phyloP scores from a whole-genome alignment of 2,797 vertebrate species.

The Bradypodion ventrale region DNA sequence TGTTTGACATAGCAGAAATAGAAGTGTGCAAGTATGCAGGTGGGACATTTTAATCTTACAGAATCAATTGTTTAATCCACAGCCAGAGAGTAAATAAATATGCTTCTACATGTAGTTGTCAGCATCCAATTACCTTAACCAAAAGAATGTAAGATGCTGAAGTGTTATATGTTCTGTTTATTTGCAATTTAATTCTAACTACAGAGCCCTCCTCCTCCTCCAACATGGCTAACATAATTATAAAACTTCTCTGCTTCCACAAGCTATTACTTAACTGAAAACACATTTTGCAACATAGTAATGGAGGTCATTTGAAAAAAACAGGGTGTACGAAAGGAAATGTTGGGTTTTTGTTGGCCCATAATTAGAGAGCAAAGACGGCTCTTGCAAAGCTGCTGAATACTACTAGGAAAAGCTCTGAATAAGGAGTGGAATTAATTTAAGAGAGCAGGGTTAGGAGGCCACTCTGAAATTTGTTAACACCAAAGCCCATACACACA shows the following conservation, averaged over 20 bases:
- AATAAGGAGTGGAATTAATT: not conserved
- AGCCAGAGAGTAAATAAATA: constrained; percentile 55
- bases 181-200: constrained; percentile 12
- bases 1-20: constrained; percentile 70
- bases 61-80: constrained; percentile 71
- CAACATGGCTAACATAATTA: not conserved
- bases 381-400: constrained; percentile 9
- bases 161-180: constrained; percentile 29
- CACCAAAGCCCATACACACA: no score
- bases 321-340: not conserved
- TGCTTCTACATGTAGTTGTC: constrained; percentile 42
- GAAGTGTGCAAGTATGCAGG: constrained; percentile 66
- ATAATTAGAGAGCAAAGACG: not conserved
- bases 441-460: not conserved
- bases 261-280: constrained; percentile 20
- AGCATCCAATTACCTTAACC: constrained; percentile 51
- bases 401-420: not conserved
- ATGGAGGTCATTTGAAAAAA: not conserved
- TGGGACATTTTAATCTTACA: constrained; percentile 71
- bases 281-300: constrained; percentile 26
- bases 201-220: not conserved
- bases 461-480: no score
- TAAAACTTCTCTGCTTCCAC: not conserved
- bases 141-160: constrained; percentile 53
- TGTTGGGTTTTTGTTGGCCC: not conserved